Conservation (phyloP, 2,113 vertebrate species). For the Hippocampus mohnikei region DNA sequence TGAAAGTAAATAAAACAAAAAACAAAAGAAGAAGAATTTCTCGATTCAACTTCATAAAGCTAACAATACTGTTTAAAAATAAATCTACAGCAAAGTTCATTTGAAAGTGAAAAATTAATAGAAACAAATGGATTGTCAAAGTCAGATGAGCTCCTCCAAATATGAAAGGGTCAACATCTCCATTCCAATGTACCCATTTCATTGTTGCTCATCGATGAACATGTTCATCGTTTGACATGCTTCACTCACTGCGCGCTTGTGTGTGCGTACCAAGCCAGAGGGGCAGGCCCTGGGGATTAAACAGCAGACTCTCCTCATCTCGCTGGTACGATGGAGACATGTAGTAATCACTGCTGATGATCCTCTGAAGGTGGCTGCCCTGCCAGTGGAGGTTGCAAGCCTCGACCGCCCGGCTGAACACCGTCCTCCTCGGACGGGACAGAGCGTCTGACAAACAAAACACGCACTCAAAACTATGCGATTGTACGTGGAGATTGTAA, state of each 20-base stretch:
- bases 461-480: background rate
- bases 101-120: no score
- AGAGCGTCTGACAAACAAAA: conserved; percentile 76
- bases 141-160: no score
- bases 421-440: conserved; percentile 87
- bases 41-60: no score
- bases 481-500: background rate
- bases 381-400: conserved; percentile 98
- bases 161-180: no score
- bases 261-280: conserved; percentile 87
- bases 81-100: no score
- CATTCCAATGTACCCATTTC: background rate
- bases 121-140: no score
- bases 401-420: conserved; percentile 92
- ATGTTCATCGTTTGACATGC: background rate
- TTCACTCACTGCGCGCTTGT: background rate
- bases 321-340: conserved; percentile 86
- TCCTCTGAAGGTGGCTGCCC: conserved; percentile 96
- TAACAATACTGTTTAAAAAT: no score
- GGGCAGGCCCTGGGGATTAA: conserved; percentile 92
- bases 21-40: no score
- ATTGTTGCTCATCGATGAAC: background rate
- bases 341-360: conserved; percentile 96
- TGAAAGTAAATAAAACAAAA: no score
- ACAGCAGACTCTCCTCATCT: conserved; percentile 91